These are phyloP conservation scores for Cremastinae sp. DNA, from an alignment of 2,888 invertebrate genomes.

Conservation along the genomic window DNA sequence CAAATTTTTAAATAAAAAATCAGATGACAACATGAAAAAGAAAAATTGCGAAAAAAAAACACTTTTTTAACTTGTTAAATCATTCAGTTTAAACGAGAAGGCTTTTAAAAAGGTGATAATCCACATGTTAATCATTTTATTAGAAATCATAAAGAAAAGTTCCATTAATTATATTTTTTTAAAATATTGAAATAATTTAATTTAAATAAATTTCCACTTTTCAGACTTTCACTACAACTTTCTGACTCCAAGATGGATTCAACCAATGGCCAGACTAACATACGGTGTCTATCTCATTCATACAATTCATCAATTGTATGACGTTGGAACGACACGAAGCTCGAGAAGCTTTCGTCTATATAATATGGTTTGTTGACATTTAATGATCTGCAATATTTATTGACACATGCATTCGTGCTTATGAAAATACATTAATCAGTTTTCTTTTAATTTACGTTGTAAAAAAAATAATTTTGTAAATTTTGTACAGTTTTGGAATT, in stretches of 20 bases:
- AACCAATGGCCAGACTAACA: conserved; percentile 71
- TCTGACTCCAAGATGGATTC: conserved; percentile 70
- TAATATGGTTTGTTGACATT: conserved; percentile 62
- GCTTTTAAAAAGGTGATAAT: no score
- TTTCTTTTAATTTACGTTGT: neutral
- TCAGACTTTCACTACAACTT: conserved; percentile 70
- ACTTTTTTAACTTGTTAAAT: no score
- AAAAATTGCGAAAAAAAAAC: no score
- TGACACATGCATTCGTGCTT: neutral
- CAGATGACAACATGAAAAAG: no score
- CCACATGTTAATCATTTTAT: no score
- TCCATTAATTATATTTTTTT: no score
- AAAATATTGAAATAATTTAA: neutral
- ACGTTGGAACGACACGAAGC: conserved; percentile 65
- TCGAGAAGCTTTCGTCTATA: conserved; percentile 65
- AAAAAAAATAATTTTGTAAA: neutral
- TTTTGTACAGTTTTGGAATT: conserved; percentile 67
- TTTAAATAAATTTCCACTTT: conserved; percentile 11
- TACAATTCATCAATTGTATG: conserved; percentile 68
- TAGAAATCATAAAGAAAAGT: no score
- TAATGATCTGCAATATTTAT: neutral
- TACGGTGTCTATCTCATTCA: conserved; percentile 71
- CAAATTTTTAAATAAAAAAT: no score
- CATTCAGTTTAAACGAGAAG: no score
- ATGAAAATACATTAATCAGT: neutral